Conservation (phyloP, 2,113 vertebrate species). For the Rutilus rutilus region DNA sequence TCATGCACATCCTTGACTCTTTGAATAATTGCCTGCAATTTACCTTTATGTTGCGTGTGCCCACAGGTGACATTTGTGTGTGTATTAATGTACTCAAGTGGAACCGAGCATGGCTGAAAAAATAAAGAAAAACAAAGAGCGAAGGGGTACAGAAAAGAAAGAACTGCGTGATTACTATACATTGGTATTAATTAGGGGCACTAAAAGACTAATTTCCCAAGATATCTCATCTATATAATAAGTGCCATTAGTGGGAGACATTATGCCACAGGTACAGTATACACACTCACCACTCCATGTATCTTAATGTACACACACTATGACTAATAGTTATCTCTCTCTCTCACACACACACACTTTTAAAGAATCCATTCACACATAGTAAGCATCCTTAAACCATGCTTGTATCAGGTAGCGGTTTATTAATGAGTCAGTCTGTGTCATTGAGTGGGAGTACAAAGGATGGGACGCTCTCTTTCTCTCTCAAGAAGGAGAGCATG, state of each 20-base stretch:
- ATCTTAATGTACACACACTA: neutral
- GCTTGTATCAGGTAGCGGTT: conserved; percentile 24
- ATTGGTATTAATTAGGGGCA: neutral
- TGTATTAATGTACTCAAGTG: neutral
- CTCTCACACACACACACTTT: conserved; percentile 12
- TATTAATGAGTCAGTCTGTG: conserved; percentile 37
- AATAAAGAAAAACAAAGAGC: neutral
- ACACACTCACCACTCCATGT: neutral
- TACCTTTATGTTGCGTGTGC: neutral
- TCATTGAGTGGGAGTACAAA: conserved; percentile 27
- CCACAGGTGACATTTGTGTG: conserved; percentile 14
- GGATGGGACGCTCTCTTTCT: conserved; percentile 27
- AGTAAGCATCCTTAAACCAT: conserved; percentile 27
- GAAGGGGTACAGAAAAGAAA: neutral
- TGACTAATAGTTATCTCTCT: neutral
- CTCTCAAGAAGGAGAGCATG: conserved; percentile 26
- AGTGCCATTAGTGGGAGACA: conserved; percentile 55
- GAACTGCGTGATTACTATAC: neutral
- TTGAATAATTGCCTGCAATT: conserved; percentile 15
- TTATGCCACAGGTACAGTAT: conserved; percentile 45
- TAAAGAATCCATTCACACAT: conserved; percentile 31
- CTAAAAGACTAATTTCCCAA: conserved; percentile 48
- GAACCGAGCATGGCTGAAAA: neutral
- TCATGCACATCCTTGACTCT: conserved; percentile 9
- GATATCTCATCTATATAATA: conserved; percentile 54